These are phyloP conservation scores for Melieria omissa DNA, from an alignment of 2,888 invertebrate species.

Conservation along the genomic window DNA sequence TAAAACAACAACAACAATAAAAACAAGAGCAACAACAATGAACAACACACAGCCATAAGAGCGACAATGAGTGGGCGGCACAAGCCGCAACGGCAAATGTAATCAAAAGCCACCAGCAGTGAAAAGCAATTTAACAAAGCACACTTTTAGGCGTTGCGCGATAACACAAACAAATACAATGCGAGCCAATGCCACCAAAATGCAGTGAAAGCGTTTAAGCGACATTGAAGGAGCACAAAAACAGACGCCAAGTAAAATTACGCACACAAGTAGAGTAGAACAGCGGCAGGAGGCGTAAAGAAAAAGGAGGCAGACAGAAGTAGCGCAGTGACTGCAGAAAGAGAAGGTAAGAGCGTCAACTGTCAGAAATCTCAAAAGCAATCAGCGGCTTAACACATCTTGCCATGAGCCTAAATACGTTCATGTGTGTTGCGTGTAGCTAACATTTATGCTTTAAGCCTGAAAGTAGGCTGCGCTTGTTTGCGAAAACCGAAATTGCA, in stretches of 20 bases:
- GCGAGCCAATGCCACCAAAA: neutral
- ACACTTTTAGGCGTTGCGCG: slow-evolving; percentile 31
- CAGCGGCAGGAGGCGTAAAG: neutral
- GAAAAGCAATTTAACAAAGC: slow-evolving; percentile 39
- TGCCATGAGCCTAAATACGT: slow-evolving; percentile 1
- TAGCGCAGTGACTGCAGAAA: neutral
- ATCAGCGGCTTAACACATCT: slow-evolving; percentile 40
- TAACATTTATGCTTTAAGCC: slow-evolving; percentile 19
- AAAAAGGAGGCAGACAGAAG: neutral
- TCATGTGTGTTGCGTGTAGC: slow-evolving; percentile 4
- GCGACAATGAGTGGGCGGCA: neutral
- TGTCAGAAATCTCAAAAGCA: slow-evolving; percentile 25
- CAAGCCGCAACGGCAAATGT: slow-evolving; percentile 21
- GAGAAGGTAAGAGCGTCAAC: too few species aligned
- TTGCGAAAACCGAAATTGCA: slow-evolving; percentile 3
- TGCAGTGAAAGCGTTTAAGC: slow-evolving; percentile 12
- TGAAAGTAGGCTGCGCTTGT: slow-evolving; percentile 34
- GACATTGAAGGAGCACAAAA: neutral
- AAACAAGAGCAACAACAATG: neutral
- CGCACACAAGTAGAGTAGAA: neutral
- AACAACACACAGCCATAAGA: slow-evolving; percentile 16
- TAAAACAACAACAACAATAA: slow-evolving; percentile 8
- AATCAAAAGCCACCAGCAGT: slow-evolving; percentile 34
- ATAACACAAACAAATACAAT: neutral
- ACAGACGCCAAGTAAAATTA: neutral